A percentile compares a stretch with the other conserved stretches of the same genome.
These are phyloP conservation scores for Eubucco bourcierii DNA, from an alignment of 2,113 vertebrate species.

Conservation along the genomic window DNA sequence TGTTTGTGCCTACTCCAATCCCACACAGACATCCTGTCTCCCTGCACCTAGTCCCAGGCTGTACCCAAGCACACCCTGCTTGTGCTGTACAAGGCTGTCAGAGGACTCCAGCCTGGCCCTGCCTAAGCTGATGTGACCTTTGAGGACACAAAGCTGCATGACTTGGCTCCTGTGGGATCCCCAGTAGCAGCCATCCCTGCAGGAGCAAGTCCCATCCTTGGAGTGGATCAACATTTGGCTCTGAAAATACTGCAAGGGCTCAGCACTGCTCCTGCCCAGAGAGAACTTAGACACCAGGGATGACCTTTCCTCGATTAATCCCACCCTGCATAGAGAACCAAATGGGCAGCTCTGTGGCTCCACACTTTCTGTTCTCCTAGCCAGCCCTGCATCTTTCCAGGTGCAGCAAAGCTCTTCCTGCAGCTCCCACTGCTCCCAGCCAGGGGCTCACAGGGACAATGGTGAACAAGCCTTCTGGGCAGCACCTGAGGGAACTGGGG, in stretches of 20 bases:
- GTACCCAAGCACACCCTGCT: background rate
- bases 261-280: background rate
- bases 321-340: rapidly evolving
- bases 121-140: background rate
- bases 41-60: background rate
- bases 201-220: background rate
- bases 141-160: background rate
- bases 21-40: background rate
- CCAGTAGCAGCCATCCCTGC: background rate
- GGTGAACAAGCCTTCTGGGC: too few relatives aligned
- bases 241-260: background rate
- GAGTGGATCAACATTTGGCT: background rate
- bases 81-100: background rate
- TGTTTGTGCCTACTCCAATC: background rate
- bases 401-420: background rate
- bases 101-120: background rate
- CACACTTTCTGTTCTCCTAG: background rate
- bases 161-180: background rate
- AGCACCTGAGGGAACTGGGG: too few relatives aligned
- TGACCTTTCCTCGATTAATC: background rate
- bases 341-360: background rate
- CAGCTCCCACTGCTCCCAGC: background rate
- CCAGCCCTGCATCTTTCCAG: background rate
- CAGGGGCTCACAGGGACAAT: background rate
- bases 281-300: background rate